Evolutionary conservation across 2,113 vertebrate species (phyloP).

Genomic region (Mola mola): DNA sequence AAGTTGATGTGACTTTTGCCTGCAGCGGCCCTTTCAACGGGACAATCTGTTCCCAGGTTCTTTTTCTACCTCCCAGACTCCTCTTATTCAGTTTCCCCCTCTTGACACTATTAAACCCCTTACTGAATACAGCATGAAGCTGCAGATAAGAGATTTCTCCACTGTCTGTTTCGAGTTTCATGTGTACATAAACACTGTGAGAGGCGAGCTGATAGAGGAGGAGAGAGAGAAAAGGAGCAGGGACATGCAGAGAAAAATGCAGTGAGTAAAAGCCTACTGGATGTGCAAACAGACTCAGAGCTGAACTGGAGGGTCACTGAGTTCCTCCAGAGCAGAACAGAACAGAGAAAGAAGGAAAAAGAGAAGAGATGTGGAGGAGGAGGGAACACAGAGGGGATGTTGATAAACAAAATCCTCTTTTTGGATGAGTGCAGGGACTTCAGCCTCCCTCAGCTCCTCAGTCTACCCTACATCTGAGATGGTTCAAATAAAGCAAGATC

Average conservation of each 20-base stretch:
- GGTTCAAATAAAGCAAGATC: constrained; percentile 16
- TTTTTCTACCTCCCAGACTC: constrained; percentile 20
- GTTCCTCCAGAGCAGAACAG: constrained; percentile 70
- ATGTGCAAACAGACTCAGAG: constrained; percentile 66
- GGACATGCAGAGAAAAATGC: not conserved
- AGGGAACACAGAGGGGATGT: constrained; percentile 30
- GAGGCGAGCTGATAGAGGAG: constrained; percentile 14
- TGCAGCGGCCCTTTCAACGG: constrained; percentile 34
- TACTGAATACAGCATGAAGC: constrained; percentile 31
- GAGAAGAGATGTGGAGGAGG: constrained; percentile 1
- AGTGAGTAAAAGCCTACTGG: constrained; percentile 72
- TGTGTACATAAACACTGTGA: constrained; percentile 46
- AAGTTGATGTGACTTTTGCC: constrained; percentile 12
- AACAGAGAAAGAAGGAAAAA: constrained; percentile 11
- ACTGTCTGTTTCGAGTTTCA: constrained; percentile 36
- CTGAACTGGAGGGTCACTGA: constrained; percentile 78
- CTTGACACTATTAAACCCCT: constrained; percentile 32
- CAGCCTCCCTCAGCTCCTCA: constrained; percentile 6
- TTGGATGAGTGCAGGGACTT: constrained; percentile 26
- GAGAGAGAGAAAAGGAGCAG: not conserved
- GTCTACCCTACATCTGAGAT: constrained; percentile 8
- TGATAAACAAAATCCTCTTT: constrained; percentile 67
- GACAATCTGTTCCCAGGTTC: constrained; percentile 42
- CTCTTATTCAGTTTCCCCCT: constrained; percentile 8
- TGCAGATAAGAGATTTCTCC: constrained; percentile 40